Evolutionary conservation across 1,140 invertebrate species (phyloP).

Genomic region (Drosophila elegans): DNA sequence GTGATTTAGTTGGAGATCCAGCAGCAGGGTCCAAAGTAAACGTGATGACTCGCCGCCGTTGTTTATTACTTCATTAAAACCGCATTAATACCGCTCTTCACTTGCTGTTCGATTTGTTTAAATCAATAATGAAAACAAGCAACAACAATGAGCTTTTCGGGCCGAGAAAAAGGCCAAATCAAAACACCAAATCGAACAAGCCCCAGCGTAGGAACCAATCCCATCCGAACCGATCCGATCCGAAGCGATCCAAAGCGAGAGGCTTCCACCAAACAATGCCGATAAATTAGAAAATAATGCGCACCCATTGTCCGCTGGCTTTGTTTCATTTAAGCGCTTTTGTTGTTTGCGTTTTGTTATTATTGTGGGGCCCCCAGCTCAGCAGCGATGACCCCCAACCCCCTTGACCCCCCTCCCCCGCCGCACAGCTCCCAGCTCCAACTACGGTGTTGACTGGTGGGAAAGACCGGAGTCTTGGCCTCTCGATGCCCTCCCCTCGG

Average conservation of each 20-base stretch:
- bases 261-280: slow-evolving; percentile 68
- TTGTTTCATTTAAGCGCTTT: slow-evolving; percentile 84
- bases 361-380: slow-evolving; percentile 38
- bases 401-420: not conserved
- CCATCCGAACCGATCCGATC: slow-evolving; percentile 20
- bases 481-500: slow-evolving; percentile 11
- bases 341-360: slow-evolving; percentile 68
- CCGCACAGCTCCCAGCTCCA: slow-evolving; percentile 11
- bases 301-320: slow-evolving; percentile 77
- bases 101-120: slow-evolving; percentile 80
- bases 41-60: slow-evolving; percentile 54
- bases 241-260: slow-evolving; percentile 37
- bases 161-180: slow-evolving; percentile 45
- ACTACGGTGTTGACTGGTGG: slow-evolving; percentile 33
- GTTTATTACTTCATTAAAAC: slow-evolving; percentile 82
- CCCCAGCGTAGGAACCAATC: slow-evolving; percentile 44
- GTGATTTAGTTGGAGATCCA: slow-evolving; percentile 45
- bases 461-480: slow-evolving; percentile 19
- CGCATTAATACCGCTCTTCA: slow-evolving; percentile 79
- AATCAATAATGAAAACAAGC: slow-evolving; percentile 79
- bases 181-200: slow-evolving; percentile 41
- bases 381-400: slow-evolving; percentile 16
- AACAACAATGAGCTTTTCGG: slow-evolving; percentile 58
- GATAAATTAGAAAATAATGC: slow-evolving; percentile 84
- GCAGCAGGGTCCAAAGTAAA: slow-evolving; percentile 11